phyloP scores from a whole-genome alignment of 2,888 invertebrate species.

The Ceramica pisi region DNA sequence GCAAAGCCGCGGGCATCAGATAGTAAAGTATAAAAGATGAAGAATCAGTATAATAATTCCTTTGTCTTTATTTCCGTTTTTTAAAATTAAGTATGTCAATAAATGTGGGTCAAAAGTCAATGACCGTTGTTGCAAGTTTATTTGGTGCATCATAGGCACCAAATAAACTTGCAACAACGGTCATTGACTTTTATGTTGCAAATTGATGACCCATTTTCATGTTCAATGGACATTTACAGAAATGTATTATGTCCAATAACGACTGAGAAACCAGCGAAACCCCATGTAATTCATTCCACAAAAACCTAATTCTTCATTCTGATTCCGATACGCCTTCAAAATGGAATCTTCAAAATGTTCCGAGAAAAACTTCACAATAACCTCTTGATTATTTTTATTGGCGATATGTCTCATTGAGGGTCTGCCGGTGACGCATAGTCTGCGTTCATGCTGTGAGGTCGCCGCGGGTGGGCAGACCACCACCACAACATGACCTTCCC shows the following conservation, averaged over 20 bases:
- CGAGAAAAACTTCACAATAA: constrained; percentile 63
- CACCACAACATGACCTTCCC: constrained; percentile 68
- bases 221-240: not conserved
- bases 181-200: too few relatives aligned
- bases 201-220: not conserved
- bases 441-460: constrained; percentile 73
- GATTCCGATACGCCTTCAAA: constrained; percentile 39
- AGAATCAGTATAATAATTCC: too few relatives aligned
- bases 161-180: too few relatives aligned
- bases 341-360: constrained; percentile 47
- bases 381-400: constrained; percentile 77
- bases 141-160: too few relatives aligned
- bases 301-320: constrained; percentile 27
- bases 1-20: too few relatives aligned
- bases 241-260: not conserved
- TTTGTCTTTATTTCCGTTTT: too few relatives aligned
- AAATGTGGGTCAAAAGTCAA: too few relatives aligned
- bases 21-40: too few relatives aligned
- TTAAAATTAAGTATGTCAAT: too few relatives aligned
- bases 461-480: constrained; percentile 82
- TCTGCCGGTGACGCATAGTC: constrained; percentile 80
- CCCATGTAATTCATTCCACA: not conserved
- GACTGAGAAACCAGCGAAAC: not conserved
- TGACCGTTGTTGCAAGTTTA: too few relatives aligned
- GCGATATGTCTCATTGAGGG: constrained; percentile 73